Percentiles rank a stretch among this genome's conserved stretches.
phyloP scores from a whole-genome alignment of 1,140 invertebrate genomes.

The Venturia canescens region DNA sequence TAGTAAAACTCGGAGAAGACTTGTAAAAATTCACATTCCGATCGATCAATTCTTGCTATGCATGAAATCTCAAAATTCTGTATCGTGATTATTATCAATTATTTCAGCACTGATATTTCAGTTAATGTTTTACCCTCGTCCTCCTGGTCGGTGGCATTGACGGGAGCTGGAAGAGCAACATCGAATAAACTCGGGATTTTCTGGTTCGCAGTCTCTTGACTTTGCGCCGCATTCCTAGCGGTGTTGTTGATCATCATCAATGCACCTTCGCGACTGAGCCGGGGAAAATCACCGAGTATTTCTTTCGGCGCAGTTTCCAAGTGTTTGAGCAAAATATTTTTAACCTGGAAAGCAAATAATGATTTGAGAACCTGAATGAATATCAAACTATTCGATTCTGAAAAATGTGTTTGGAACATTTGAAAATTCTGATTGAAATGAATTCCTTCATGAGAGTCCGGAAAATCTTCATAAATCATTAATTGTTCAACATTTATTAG shows the following conservation, averaged over 20 bases:
- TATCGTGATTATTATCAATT: no score
- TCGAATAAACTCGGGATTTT: conserved; percentile 75
- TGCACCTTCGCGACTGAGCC: conserved; percentile 86
- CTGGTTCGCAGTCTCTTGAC: conserved; percentile 64
- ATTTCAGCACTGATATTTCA: no score
- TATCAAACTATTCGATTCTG: no score
- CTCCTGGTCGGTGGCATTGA: conserved; percentile 63
- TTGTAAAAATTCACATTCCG: no score
- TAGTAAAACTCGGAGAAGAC: no score
- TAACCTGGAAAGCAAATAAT: conserved; percentile 62
- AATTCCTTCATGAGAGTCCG: no score
- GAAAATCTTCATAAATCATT: no score
- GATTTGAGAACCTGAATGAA: background rate
- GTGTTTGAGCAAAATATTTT: conserved; percentile 82
- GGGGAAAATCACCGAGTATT: conserved; percentile 91
- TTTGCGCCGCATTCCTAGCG: conserved; percentile 81
- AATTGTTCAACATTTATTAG: no score
- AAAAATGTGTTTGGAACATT: no score
- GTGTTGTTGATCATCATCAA: conserved; percentile 84
- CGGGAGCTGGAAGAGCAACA: conserved; percentile 65
- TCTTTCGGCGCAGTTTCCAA: conserved; percentile 94
- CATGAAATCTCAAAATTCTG: no score
- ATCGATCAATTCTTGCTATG: no score
- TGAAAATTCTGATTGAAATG: no score
- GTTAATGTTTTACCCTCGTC: conserved; percentile 64